These are phyloP conservation scores for Perca flavescens DNA, from an alignment of 2,113 vertebrate genomes.

Conservation along the genomic window DNA sequence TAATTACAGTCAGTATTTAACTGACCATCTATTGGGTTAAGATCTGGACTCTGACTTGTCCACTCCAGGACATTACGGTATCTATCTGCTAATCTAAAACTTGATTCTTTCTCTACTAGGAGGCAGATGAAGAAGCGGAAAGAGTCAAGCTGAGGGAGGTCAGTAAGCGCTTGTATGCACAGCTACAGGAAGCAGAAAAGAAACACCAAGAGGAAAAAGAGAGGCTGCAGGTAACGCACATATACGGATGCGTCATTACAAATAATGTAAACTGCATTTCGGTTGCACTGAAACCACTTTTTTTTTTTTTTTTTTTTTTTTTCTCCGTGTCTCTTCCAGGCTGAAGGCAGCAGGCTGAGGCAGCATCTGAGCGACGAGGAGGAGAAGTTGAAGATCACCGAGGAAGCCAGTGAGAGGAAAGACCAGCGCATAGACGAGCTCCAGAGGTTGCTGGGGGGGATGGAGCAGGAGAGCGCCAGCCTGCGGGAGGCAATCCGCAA, in stretches of 20 bases:
- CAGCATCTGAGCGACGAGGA: conserved; percentile 81
- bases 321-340: conserved; percentile 76
- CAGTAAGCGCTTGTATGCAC: conserved; percentile 84
- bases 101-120: conserved; percentile 61
- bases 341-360: conserved; percentile 84
- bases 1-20: no score
- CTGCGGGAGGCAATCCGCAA: conserved; percentile 85
- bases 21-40: neutral
- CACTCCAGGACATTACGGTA: neutral
- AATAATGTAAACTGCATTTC: neutral
- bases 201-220: conserved; percentile 88
- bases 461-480: conserved; percentile 90
- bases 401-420: conserved; percentile 78
- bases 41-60: neutral
- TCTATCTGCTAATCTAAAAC: neutral
- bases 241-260: neutral
- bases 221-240: conserved; percentile 86
- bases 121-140: conserved; percentile 83
- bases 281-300: neutral
- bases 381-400: conserved; percentile 78
- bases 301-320: neutral
- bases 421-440: conserved; percentile 87
- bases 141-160: conserved; percentile 86
- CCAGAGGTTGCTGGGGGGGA: conserved; percentile 87
- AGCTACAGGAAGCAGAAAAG: conserved; percentile 88